Evolutionary conservation across 2,888 invertebrate species (phyloP).

Genomic region (Eubasilissa splendida): DNA sequence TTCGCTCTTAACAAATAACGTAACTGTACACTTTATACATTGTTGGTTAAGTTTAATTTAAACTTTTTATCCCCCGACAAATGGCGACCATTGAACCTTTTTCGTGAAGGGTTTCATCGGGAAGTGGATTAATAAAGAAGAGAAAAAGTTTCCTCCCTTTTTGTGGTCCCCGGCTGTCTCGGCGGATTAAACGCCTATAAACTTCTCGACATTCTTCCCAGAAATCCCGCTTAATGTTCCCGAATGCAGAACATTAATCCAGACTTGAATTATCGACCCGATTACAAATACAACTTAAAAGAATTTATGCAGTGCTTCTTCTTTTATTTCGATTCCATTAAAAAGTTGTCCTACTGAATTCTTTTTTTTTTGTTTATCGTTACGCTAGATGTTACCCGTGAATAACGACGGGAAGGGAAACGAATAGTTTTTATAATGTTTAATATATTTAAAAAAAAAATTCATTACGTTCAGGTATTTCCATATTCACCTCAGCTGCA

Average conservation of each 20-base stretch:
- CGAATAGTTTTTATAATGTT: too few relatives aligned
- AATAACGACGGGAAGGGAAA: too few relatives aligned
- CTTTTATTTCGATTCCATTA: too few relatives aligned
- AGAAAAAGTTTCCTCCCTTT: constrained; percentile 19
- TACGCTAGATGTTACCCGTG: too few relatives aligned
- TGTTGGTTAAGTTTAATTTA: not conserved
- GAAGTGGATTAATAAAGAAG: constrained; percentile 4
- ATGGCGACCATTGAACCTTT: not conserved
- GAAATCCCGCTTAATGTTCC: constrained; percentile 16
- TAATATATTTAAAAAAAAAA: too few relatives aligned
- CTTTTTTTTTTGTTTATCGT: too few relatives aligned
- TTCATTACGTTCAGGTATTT: too few relatives aligned
- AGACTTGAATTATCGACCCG: constrained; percentile 6
- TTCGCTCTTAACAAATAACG: too few relatives aligned
- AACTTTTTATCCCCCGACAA: constrained; percentile 17
- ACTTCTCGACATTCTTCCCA: constrained; percentile 21
- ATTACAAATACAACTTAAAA: not conserved
- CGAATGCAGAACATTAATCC: constrained; percentile 20
- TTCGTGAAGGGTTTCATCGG: constrained; percentile 13
- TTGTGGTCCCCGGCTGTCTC: constrained; percentile 22
- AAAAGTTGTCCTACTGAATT: too few relatives aligned
- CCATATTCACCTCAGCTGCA: too few relatives aligned
- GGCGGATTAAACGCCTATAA: constrained; percentile 37
- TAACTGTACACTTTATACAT: too few relatives aligned
- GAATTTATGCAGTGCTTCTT: too few relatives aligned